Base-by-base conservation (phyloP, 2,113 vertebrate species). In the Pristiophorus japonicus region DNA sequence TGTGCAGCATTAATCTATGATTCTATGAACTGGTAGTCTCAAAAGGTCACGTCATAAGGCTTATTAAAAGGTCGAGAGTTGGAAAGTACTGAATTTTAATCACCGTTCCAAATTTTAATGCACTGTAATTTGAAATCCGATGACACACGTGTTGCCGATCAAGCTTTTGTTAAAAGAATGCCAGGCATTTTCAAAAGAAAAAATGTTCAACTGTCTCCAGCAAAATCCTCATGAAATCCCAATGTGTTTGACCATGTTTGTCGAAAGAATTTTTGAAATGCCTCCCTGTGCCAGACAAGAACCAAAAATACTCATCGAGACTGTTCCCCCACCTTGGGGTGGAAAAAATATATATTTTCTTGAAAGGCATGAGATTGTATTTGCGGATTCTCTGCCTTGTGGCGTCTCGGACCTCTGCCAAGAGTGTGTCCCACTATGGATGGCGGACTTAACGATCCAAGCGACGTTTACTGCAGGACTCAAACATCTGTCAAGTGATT, bases 231-330 rank as follows among this genome's bases (percentile, higher is more conserved):
- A 14, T 18, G 45, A 70, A 73, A 94, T 51, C 38, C 12, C 4
- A 34, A 51, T 27, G 42, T 92, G 34, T 45, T 24, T 94, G 92
- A 70, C 92, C 92, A 66, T 70, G 65, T 47, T 70, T 94, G 65
- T 73, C n/a, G 93, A 70, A 70, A 42, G 93, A 94, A 94, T 73
- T 47, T 94, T 27, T 70, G 93, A 70, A 94, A 94, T 51, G 93
- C 24, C 30, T 70, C 8, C 20, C 45, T 47, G 66, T 51, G 45
- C 66, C 59, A 92, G 59, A 62, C n/a, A 0, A 10, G n/a, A 63
- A 92, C 1, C 59, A 38, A 63, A 38, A 55, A 92, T 81, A 38
- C 59, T 38, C 4, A 38, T 7, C 16, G 34, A 10, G 55, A 18
- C 88, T 63, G 47, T 34, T 55, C 11, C 55, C 47, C 55, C 47